Conservation (phyloP, 2,797 vertebrate genomes). For the Chaetodon trifasciatus region DNA sequence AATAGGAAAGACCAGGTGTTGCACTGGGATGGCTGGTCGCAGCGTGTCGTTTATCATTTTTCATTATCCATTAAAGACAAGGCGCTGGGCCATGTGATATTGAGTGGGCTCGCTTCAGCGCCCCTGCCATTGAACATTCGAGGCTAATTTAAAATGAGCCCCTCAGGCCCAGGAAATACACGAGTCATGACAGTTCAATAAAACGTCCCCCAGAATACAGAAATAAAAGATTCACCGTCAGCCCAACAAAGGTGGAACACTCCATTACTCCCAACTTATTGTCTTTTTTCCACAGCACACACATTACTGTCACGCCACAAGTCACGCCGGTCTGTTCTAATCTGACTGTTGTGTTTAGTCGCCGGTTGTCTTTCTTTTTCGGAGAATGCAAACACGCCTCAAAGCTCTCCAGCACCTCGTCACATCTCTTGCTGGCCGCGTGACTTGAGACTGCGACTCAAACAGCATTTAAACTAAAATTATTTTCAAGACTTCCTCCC, state of each 20-base stretch:
- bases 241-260: constrained; percentile 30
- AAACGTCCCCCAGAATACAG: constrained; percentile 61
- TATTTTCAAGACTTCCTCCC: constrained; percentile 3
- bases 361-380: not conserved
- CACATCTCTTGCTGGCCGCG: not conserved
- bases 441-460: constrained; percentile 23
- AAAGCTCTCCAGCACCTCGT: constrained; percentile 10
- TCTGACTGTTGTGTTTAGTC: constrained; percentile 10
- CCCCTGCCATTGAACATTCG: constrained; percentile 72
- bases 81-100: constrained; percentile 71
- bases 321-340: constrained; percentile 35
- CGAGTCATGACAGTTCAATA: constrained; percentile 81
- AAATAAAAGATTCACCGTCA: constrained; percentile 45
- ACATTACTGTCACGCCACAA: constrained; percentile 22
- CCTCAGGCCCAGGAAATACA: constrained; percentile 78
- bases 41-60: constrained; percentile 69
- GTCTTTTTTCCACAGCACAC: constrained; percentile 1
- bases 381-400: not conserved
- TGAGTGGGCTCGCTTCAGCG: constrained; percentile 75
- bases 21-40: constrained; percentile 25
- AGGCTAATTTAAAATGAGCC: constrained; percentile 81
- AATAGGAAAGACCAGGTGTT: constrained; percentile 46
- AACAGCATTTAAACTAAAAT: constrained; percentile 33
- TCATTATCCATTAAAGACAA: constrained; percentile 74
- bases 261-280: constrained; percentile 20